Base-by-base conservation (phyloP, 1,140 invertebrate species). In the Choristoneura fumiferana region DNA sequence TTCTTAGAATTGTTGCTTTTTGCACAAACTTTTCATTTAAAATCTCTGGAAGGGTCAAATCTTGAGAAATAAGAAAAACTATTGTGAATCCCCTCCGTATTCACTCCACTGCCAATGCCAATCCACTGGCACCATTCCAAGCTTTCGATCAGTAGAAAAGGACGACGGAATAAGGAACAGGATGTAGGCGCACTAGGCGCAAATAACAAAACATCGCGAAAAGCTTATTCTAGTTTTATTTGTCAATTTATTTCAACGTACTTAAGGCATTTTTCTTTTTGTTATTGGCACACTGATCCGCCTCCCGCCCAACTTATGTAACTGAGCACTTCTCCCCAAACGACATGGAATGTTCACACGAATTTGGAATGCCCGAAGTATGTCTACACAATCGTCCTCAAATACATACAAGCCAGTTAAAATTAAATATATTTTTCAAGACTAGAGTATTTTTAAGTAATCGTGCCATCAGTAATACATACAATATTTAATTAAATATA, bases 151-250 rank as follows among this genome's bases (percentile, higher is more conserved):
- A 29, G 3, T 45, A 18, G 18, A 29, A n/a, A 29, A 29, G 22
- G 22, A 29, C 22, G 22, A 6, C 22, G 22, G 22, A 29, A 29
- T 29, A 29, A 13, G 39, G 13, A 15, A 15, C 14, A 40, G 33
- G 29, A 56, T 29, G 15, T 36, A 38, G 14, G 8, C n/a, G n/a
- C n/a, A n/a, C n/a, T n/a, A n/a, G n/a, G n/a, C n/a, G 18, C 60
- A 58, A 85, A 82, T 76, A 72, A 85, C 55, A 81, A 78, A 35
- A 71, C 77, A 58, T 29, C 17, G 54, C 81, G 80, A 83, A 86
- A 87, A 87, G 84, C 84, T 87, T 87, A 88, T 71, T 78, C 81
- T 84, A 84, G 58, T 65, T 75, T 87, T 88, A 88, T 86, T 87
- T 88, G 84, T 88, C 84, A 80, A 79, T 83, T 82, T 78, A 49